Conservation (phyloP, 2,888 invertebrate species). For the Cistogaster globosa region DNA sequence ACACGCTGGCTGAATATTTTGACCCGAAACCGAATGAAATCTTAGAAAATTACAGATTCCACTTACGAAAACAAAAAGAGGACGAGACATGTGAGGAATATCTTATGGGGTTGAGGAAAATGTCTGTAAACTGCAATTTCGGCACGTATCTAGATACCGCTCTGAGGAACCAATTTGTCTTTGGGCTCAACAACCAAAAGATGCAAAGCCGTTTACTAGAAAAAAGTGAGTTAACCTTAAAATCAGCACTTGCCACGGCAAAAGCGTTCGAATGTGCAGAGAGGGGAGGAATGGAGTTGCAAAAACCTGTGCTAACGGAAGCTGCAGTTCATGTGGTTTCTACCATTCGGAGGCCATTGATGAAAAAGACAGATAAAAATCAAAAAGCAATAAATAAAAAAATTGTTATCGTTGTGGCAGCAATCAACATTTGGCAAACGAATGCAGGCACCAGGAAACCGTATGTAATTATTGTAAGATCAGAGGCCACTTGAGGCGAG, state of each 20-base stretch:
- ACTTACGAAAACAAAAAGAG: conserved; percentile 68
- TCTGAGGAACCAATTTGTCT: conserved; percentile 75
- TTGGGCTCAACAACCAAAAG: conserved; percentile 72
- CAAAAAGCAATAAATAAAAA: too few relatives aligned
- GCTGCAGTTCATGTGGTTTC: conserved; percentile 1
- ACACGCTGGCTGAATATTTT: conserved; percentile 18
- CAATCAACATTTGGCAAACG: conserved; percentile 12
- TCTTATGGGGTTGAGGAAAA: conserved; percentile 70
- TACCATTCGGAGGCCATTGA: too few relatives aligned
- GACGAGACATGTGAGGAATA: conserved; percentile 72
- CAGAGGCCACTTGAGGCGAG: conserved; percentile 22
- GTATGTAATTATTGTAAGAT: conserved; percentile 20
- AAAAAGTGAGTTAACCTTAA: conserved; percentile 70
- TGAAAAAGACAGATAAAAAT: too few relatives aligned
- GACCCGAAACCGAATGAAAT: conserved; percentile 74
- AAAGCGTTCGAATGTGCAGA: conserved; percentile 73
- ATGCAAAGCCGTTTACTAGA: conserved; percentile 75
- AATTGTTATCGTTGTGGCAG: conserved; percentile 6
- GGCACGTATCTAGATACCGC: conserved; percentile 74
- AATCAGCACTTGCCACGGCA: conserved; percentile 73
- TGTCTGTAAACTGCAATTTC: conserved; percentile 72
- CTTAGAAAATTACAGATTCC: conserved; percentile 69
- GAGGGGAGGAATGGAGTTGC: conserved; percentile 72
- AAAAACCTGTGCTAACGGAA: conserved; percentile 1
- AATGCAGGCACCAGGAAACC: background rate